Evolutionary conservation across 2,797 vertebrate genomes (phyloP), one percentile per base, ranked within the genome.

Genomic region (Clamator glandarius): DNA sequence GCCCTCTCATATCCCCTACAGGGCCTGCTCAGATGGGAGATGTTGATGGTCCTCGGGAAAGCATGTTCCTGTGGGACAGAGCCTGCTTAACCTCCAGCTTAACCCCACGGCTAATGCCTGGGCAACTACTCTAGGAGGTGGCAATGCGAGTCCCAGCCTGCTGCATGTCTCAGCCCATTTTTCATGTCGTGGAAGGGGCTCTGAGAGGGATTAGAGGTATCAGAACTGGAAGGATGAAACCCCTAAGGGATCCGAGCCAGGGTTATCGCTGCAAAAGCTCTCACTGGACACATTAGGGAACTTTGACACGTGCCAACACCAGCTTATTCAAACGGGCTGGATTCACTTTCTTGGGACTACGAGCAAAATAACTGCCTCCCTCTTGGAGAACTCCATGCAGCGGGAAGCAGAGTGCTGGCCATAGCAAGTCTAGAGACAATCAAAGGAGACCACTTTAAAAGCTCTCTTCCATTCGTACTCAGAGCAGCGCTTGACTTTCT

Each of bases 51-150:
- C 3, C 26, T 6, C 2, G 5, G 39, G 19, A 23, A 48, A 21
- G 46, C 12, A 46, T 23, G 21, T 24, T 11, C 36, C n/a, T 5
- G 19, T 5, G 2, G 42, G 31, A 42, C 31, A n/a, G 42, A 58
- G 20, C 33, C 33, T 12, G 12, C 4, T n/a, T n/a, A n/a, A n/a
- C 3, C 28, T 63, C 5, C 0, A 69, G 31, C 57, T 28, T 46
- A 39, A 39, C 9, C 23, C 44, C n/a, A 39, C 0, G 0, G 23
- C 8, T 58, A 16, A 12, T 3, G 12, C 23, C 8, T 1, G 2
- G 23, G 15, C 9, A 28, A 26, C 3, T 20, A 33, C 28, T 24
- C 12, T 0, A 21, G 28, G 25, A 33, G 58, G 19, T 0, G 2
- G 25, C 1, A 2, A 20, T 15, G 57, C 0, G 4, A 61, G 41